Evolutionary conservation across 2,888 invertebrate genomes (phyloP).

Genomic region (Tetanocera ferruginea): DNA sequence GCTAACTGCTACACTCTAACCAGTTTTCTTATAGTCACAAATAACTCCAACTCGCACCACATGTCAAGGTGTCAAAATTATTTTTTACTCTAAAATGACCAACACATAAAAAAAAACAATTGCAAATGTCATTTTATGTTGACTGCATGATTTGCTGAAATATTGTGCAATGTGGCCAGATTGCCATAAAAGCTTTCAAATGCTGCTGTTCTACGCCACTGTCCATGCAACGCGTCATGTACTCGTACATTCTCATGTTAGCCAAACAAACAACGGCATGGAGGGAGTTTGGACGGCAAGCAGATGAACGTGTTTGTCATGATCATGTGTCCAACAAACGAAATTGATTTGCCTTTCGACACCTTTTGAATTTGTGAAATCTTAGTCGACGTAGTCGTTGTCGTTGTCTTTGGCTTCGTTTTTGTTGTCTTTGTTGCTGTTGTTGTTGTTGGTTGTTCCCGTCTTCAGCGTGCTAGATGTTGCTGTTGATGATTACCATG

Average conservation of each 20-base stretch:
- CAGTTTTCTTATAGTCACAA: neutral
- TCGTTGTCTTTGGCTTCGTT: no score
- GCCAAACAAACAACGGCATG: neutral
- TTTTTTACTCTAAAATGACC: neutral
- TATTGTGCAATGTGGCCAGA: neutral
- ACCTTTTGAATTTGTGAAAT: slow-evolving; percentile 14
- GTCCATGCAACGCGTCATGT: slow-evolving; percentile 11
- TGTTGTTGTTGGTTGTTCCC: neutral
- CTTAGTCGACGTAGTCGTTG: no score
- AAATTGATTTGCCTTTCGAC: slow-evolving; percentile 33
- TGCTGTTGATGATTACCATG: neutral
- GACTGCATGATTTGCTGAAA: neutral
- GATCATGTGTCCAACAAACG: slow-evolving; percentile 13
- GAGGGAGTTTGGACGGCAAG: neutral
- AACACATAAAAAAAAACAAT: neutral
- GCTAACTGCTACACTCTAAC: no score
- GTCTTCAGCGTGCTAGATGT: neutral
- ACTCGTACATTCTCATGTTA: neutral
- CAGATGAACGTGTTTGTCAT: slow-evolving; percentile 13
- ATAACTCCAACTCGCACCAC: no score
- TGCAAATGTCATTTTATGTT: slow-evolving; percentile 12
- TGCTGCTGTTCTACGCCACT: neutral
- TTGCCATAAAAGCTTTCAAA: neutral
- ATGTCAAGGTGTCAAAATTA: no score
- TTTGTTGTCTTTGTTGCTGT: neutral